Evolutionary conservation across 30 jellyfish, hydroid and myxozoan species (phyloP).

Genomic region (Aurelia sp.): DNA sequence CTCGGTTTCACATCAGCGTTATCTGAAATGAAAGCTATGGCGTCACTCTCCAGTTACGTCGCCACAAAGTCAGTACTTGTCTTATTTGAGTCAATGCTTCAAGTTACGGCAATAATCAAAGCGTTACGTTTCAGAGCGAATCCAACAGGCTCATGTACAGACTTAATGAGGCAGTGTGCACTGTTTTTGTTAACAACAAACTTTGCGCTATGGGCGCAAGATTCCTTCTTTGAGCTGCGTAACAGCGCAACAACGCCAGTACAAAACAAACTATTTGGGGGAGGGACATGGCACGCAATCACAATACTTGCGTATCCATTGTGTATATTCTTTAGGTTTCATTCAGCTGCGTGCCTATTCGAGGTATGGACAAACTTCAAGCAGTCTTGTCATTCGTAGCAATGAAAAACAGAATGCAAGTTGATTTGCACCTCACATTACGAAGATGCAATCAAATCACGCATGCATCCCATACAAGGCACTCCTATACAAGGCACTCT

Average conservation of each 20-base stretch:
- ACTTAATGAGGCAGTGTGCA: conserved; percentile 85
- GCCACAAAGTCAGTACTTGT: conserved; percentile 85
- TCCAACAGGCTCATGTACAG: conserved; percentile 63
- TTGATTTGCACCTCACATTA: no score
- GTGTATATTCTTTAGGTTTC: conserved; percentile 95
- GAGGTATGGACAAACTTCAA: conserved; percentile 93
- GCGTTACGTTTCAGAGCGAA: conserved; percentile 88
- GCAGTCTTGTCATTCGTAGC: conserved; percentile 47
- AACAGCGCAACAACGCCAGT: conserved; percentile 87
- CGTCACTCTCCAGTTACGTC: conserved; percentile 53
- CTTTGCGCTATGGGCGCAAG: conserved; percentile 96
- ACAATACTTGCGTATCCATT: conserved; percentile 92
- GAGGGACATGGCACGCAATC: conserved; percentile 85
- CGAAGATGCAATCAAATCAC: no score
- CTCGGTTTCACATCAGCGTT: conserved; percentile 92
- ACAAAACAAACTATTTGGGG: conserved; percentile 82
- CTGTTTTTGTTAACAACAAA: conserved; percentile 87
- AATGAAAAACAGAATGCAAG: no score
- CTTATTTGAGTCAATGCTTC: conserved; percentile 88
- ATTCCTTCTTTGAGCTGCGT: conserved; percentile 92
- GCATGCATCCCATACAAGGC: no score
- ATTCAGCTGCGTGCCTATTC: conserved; percentile 92
- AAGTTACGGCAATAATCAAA: conserved; percentile 91
- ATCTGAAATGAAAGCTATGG: conserved; percentile 74
- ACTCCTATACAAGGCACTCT: no score